Evolutionary conservation across 1,140 invertebrate species (phyloP).

Genomic region (Vanessa atalanta): DNA sequence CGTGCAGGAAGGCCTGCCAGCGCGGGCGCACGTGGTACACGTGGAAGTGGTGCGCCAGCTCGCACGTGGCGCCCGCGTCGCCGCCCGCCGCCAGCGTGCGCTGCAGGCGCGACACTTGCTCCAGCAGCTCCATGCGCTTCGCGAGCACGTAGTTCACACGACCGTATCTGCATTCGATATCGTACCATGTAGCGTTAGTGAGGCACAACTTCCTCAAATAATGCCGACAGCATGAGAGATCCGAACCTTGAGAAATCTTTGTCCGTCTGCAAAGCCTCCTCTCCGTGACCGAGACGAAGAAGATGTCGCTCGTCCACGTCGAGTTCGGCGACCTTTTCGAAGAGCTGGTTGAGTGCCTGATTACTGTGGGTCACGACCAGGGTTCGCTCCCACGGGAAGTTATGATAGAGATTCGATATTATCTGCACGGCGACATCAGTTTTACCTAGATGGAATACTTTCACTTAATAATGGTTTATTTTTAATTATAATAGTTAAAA

Average conservation of each 20-base stretch:
- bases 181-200: no score
- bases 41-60: slow-evolving; percentile 97
- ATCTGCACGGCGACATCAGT: slow-evolving; percentile 99
- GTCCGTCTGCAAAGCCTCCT: slow-evolving; percentile 98
- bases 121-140: slow-evolving; percentile 94
- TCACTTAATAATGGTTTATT: no score
- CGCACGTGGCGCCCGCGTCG: slow-evolving; percentile 98
- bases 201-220: no score
- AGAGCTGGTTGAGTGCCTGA: slow-evolving; percentile 99
- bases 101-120: slow-evolving; percentile 95
- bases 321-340: slow-evolving; percentile 99
- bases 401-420: slow-evolving; percentile 99
- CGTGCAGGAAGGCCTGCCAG: slow-evolving; percentile 93
- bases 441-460: slow-evolving; percentile 86
- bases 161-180: slow-evolving; percentile 87
- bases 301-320: slow-evolving; percentile 99
- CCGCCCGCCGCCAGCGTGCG: slow-evolving; percentile 87
- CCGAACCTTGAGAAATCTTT: slow-evolving; percentile 96
- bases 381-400: slow-evolving; percentile 98
- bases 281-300: slow-evolving; percentile 99
- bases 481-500: no score
- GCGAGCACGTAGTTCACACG: slow-evolving; percentile 98
- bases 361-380: slow-evolving; percentile 99
- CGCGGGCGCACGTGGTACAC: slow-evolving; percentile 91
- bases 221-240: no score